These are phyloP conservation scores for Alouatta palliata DNA, from an alignment of 2,113 vertebrate genomes.

Conservation along the genomic window DNA sequence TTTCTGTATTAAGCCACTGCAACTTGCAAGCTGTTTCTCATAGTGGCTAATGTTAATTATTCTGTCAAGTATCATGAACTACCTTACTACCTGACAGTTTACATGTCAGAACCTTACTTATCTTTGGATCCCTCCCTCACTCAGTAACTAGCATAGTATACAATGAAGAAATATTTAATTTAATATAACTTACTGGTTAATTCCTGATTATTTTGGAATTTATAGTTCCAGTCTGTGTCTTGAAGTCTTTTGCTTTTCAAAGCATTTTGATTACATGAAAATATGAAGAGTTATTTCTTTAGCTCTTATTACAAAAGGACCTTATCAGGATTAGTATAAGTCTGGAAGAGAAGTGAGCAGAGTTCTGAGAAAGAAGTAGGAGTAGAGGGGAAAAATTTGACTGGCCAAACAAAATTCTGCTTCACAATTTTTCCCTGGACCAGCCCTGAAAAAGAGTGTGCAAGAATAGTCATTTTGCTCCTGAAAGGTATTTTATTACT, in stretches of 20 bases:
- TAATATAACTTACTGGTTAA: not conserved
- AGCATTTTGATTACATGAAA: not conserved
- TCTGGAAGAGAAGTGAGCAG: not conserved
- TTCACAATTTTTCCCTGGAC: not conserved
- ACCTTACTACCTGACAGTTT: not conserved
- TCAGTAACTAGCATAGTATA: not conserved
- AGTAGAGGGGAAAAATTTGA: not conserved
- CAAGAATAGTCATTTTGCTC: not conserved
- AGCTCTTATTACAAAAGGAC: not conserved
- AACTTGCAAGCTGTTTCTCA: not conserved
- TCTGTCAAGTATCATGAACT: not conserved
- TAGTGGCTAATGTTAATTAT: not conserved
- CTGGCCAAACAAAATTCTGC: not conserved
- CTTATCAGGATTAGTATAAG: not conserved
- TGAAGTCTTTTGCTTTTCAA: slow-evolving; percentile 37
- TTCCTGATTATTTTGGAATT: not conserved
- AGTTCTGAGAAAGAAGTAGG: not conserved
- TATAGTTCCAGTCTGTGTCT: not conserved
- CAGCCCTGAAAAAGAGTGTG: not conserved
- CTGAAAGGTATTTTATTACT: not conserved
- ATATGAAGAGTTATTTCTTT: not conserved
- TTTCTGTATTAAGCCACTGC: not conserved
- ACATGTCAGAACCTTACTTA: not conserved
- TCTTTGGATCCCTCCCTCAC: not conserved
- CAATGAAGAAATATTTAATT: not conserved